Evolutionary conservation across 2,797 vertebrate genomes (phyloP), one percentile per base, ranked within the genome.

Genomic region (Sebastes alutus): DNA sequence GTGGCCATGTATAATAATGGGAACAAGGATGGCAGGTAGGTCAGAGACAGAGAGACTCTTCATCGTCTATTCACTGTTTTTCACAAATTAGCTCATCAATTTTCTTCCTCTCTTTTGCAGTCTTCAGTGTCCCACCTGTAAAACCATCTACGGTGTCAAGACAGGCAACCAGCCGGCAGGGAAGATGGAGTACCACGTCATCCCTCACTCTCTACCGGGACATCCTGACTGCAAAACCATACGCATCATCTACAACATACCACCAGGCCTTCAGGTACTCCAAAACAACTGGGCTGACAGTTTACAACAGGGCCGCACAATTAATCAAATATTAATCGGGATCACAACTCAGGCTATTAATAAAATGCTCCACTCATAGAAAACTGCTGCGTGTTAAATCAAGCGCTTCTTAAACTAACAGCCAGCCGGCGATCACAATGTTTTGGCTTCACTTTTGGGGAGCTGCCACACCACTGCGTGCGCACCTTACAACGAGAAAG

Each of bases 1-100:
- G 96, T 98, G n/a, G 97, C 97, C 77, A 98, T 98, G 97, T 99
- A 98, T 90, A 98, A 97, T 88, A 98, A 98, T 0, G 97, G 98
- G 83, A 98, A 98, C 95, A 98, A 98, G 95, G 98, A 98, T 1
- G 88, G 93, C 73, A 95, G 87, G 94, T 94, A 30, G 5, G 80
- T 78, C 4, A 9, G 6, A 5, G 3, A 74, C 7, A 18, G 1
- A 10, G 18, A 38, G 20, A 11, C 3, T 33, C 4, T 30, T 73
- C 33, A 0, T 46, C 30, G 1, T 14, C 22, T 59, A 81, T 42
- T 22, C 66, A 13, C 10, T 54, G 65, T 42, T 18, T 33, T 20
- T 32, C 20, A 5, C 1, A 49, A 55, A 52, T 22, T 12, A 49
- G 2, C 16, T n/a, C 8, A 23, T 12, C 29, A 18, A 9, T 30